Conservation (phyloP, 2,113 vertebrate genomes). For the Atractosteus spatula region DNA sequence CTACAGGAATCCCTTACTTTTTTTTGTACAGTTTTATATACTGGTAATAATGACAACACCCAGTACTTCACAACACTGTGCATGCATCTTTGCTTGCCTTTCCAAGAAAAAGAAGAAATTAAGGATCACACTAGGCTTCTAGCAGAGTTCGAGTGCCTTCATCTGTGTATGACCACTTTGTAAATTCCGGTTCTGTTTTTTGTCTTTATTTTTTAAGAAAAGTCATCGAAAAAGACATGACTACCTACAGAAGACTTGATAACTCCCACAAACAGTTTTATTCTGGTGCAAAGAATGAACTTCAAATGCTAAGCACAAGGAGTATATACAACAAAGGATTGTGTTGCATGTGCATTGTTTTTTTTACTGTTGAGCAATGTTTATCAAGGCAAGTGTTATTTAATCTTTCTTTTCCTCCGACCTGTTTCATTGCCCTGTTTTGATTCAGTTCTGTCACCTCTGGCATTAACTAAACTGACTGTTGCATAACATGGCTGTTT, state of each 20-base stretch:
- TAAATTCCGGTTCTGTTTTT: constrained; percentile 48
- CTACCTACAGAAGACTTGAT: constrained; percentile 38
- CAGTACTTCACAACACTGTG: constrained; percentile 84
- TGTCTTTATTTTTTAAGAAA: constrained; percentile 52
- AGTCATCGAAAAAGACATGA: constrained; percentile 63
- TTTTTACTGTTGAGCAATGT: constrained; percentile 67
- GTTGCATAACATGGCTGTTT: constrained; percentile 80
- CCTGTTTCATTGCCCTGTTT: neutral
- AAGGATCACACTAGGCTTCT: constrained; percentile 83
- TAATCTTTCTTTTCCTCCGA: neutral
- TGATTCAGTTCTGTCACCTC: constrained; percentile 66
- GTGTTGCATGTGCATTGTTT: constrained; percentile 82
- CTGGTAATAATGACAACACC: constrained; percentile 53
- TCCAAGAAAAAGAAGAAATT: constrained; percentile 64
- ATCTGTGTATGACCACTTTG: constrained; percentile 86
- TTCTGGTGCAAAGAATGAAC: constrained; percentile 27
- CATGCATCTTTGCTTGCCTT: constrained; percentile 92
- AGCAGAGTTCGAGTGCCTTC: constrained; percentile 96
- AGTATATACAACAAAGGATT: constrained; percentile 69
- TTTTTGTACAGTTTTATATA: constrained; percentile 43
- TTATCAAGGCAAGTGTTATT: neutral
- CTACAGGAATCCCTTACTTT: neutral
- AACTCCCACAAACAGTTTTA: neutral
- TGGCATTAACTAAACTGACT: constrained; percentile 75
- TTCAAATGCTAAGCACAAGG: constrained; percentile 75